Conservation (phyloP, 2,797 vertebrate species). For the Anas georgica region DNA sequence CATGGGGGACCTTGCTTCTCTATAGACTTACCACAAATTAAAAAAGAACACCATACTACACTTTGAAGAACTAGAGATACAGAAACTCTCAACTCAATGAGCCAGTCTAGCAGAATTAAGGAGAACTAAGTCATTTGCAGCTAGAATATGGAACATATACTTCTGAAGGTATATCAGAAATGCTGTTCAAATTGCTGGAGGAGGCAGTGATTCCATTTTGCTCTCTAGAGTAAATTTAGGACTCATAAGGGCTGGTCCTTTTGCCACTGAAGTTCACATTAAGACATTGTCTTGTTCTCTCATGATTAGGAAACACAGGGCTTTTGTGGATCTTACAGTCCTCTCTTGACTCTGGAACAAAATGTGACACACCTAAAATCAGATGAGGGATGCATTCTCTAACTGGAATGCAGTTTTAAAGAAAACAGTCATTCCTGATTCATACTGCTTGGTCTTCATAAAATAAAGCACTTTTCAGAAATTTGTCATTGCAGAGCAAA, state of each 20-base stretch:
- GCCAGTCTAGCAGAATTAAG: neutral
- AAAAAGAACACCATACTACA: neutral
- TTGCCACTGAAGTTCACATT: neutral
- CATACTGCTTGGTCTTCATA: neutral
- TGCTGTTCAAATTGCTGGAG: neutral
- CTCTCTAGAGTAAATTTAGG: neutral
- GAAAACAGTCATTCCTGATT: neutral
- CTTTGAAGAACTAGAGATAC: neutral
- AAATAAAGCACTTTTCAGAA: neutral
- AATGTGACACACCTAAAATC: neutral
- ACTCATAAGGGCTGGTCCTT: neutral
- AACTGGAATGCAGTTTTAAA: neutral
- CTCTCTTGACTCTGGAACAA: neutral
- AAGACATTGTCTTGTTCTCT: neutral
- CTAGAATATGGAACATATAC: neutral
- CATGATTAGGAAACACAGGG: neutral
- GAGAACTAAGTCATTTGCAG: neutral
- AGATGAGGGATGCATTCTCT: neutral
- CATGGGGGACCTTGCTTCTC: neutral
- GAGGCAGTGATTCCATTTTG: neutral
- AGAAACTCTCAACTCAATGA: neutral
- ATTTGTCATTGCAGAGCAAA: neutral
- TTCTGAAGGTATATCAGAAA: neutral
- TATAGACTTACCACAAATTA: neutral
- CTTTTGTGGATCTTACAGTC: neutral